Evolutionary conservation across 1,140 invertebrate genomes (phyloP).

Genomic region (Hetaerina americana): DNA sequence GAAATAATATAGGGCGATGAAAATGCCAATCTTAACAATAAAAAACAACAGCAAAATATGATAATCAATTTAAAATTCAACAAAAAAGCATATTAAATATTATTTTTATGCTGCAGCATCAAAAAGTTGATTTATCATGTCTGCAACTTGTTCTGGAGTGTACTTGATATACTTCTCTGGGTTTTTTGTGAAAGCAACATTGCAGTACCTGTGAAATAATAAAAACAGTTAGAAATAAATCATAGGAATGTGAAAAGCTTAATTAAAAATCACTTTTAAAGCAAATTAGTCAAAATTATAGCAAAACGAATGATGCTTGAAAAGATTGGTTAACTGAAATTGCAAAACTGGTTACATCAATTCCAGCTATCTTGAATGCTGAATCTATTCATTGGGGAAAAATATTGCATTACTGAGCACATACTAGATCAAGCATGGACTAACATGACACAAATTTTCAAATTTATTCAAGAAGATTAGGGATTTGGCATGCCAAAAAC

Average conservation of each 20-base stretch:
- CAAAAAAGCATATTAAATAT: no score
- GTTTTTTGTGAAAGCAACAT: slow-evolving; percentile 79
- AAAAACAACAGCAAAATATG: no score
- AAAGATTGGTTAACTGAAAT: not conserved
- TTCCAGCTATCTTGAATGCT: no score
- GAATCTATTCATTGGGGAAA: no score
- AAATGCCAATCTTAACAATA: no score
- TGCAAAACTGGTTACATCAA: no score
- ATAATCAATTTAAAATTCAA: no score
- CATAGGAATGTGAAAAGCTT: not conserved
- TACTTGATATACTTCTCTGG: slow-evolving; percentile 90
- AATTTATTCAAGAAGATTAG: no score
- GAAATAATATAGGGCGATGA: no score
- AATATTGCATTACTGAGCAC: not conserved
- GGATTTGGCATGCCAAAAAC: no score
- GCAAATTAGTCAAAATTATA: slow-evolving; percentile 4
- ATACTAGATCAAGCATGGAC: not conserved
- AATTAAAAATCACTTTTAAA: not conserved
- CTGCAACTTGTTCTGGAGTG: slow-evolving; percentile 65
- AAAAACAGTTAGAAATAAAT: slow-evolving; percentile 11
- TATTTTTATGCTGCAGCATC: slow-evolving; percentile 59
- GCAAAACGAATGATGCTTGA: not conserved
- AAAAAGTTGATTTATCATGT: slow-evolving; percentile 71
- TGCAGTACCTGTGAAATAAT: slow-evolving; percentile 43
- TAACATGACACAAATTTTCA: no score